Evolutionary conservation across 2,113 vertebrate species (phyloP), one percentile per base, ranked within the genome.

Genomic region (Marmota monax): DNA sequence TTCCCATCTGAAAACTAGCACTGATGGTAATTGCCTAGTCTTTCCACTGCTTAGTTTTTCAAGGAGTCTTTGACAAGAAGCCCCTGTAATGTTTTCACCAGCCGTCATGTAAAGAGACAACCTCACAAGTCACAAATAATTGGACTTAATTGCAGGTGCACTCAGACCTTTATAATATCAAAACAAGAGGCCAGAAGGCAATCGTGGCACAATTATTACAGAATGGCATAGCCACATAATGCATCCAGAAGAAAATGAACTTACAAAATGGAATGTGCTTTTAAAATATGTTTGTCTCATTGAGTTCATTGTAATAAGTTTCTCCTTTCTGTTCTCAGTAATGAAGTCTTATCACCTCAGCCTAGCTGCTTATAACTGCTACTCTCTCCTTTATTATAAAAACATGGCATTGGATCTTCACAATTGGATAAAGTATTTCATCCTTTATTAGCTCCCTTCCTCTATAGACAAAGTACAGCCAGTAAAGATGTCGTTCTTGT

Each of bases 361-460:
- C 98, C 92, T 73, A 94, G 82, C 82, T 84, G 39, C 92, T 84
- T 84, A 88, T 94, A 96, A 85, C 95, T 96, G 74, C 67, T 80
- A 10, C 6, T 48, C 37, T 90, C 95, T 70, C 94, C 95, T 93
- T 98, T 98, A 76, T 97, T 98, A 98, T 76, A 97, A 96, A 98
- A 98, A 97, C 96, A 97, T 97, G 96, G 83, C 95, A 95, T 78
- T 70, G 80, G 95, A 97, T 97, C 94, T 97, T 95, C 98, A 97
- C 76, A 1, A 97, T 96, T 92, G 98, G 95, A 98, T 98, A 97
- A 96, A 98, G 96, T 97, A 97, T 96, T 97, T 97, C 94, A 98
- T 20, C 91, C 91, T 98, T 99, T 99, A 98, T 98, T 98, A 98
- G 98, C 98, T 99, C 94, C 96, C 96, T 97, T 94, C 96, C 97